A percentile compares a stretch with the other conserved stretches of the same genome.
Evolutionary conservation across 2,113 vertebrate species (phyloP).

Genomic region (Oreochromis aureus): DNA sequence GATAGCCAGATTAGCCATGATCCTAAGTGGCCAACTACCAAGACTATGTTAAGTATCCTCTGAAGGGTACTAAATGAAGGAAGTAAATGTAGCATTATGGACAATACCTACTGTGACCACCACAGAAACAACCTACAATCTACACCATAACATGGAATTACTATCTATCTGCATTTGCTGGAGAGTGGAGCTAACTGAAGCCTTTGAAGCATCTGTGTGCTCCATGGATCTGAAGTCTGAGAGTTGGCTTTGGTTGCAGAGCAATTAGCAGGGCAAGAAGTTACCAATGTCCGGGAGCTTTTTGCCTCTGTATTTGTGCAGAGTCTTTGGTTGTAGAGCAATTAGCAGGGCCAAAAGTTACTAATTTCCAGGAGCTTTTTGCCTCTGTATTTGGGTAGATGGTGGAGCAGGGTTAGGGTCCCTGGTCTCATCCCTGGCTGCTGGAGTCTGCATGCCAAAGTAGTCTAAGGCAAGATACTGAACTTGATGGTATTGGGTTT

Average conservation of each 20-base stretch:
- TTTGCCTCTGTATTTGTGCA: no score
- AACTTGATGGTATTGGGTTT: background rate
- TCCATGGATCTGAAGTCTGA: background rate
- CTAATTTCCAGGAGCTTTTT: background rate
- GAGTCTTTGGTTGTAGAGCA: no score
- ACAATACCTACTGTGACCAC: background rate
- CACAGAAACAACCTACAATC: background rate
- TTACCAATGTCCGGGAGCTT: background rate
- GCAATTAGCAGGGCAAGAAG: background rate
- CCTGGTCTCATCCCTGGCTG: background rate
- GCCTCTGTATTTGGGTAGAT: background rate
- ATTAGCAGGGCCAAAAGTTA: no score
- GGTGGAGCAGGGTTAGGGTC: background rate
- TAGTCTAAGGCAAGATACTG: background rate
- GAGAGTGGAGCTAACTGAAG: background rate
- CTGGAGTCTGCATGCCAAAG: background rate
- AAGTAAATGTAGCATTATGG: background rate
- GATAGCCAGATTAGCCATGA: background rate
- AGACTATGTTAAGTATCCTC: background rate
- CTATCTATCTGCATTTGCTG: background rate
- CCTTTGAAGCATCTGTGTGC: background rate
- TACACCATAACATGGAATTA: background rate
- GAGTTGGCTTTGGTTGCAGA: background rate
- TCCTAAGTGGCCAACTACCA: background rate
- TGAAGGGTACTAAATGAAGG: background rate